Conservation (phyloP, 2,113 vertebrate genomes). For the Furnarius figulus region DNA sequence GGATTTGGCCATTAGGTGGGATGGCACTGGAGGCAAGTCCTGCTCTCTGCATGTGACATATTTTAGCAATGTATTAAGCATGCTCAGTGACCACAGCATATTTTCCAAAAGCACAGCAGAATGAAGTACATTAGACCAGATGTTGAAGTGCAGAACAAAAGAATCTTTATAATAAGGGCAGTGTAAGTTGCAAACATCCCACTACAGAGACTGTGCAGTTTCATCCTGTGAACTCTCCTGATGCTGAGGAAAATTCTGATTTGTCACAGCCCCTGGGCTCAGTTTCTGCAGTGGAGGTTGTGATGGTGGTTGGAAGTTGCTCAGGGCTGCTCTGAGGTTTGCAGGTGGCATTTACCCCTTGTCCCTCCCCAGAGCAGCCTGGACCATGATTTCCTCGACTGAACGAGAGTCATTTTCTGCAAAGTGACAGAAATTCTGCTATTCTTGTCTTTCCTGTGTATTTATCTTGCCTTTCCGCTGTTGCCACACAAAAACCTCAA, state of each 20-base stretch:
- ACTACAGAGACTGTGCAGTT: neutral
- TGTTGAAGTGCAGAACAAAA: constrained; percentile 49
- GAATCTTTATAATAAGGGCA: constrained; percentile 4
- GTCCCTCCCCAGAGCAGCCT: neutral
- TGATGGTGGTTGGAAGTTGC: neutral
- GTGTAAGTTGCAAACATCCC: neutral
- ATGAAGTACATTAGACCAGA: constrained; percentile 51
- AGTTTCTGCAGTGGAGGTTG: neutral
- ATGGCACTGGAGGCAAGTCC: neutral
- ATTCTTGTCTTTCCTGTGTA: neutral
- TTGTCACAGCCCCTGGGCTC: neutral
- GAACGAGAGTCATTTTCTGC: neutral
- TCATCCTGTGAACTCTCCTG: neutral
- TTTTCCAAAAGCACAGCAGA: constrained; percentile 61
- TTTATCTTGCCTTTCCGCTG: constrained; percentile 22
- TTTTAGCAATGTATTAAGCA: constrained; percentile 37
- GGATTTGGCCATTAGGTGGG: neutral
- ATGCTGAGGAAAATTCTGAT: neutral
- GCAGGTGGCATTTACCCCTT: neutral
- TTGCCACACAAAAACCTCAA: constrained; percentile 38
- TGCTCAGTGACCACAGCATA: constrained; percentile 52
- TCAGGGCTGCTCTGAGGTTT: neutral
- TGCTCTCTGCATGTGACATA: neutral
- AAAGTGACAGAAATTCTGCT: neutral
- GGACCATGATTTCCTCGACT: neutral